phyloP scores from a whole-genome alignment of 2,888 invertebrate genomes.

The Agonum fuliginosum region DNA sequence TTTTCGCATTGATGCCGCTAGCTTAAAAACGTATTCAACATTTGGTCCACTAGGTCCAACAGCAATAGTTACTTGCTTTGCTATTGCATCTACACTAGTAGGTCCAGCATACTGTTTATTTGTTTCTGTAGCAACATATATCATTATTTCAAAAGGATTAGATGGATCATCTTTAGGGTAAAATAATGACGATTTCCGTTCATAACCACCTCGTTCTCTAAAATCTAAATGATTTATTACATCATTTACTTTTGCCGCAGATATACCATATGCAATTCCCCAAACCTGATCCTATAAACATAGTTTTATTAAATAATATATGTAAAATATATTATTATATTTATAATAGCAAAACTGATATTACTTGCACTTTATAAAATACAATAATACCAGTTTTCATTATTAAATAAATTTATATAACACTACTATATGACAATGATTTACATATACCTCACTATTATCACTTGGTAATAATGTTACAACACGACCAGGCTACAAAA shows the following conservation, averaged over 20 bases:
- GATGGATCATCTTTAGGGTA: conserved; percentile 76
- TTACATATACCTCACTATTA: conserved; percentile 69
- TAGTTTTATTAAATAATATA: conserved; percentile 1
- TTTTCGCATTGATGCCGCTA: conserved; percentile 85
- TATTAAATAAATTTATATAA: neutral
- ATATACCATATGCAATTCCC: conserved; percentile 94
- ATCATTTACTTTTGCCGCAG: conserved; percentile 78
- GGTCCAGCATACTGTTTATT: conserved; percentile 84
- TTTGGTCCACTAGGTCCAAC: conserved; percentile 93
- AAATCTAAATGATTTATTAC: conserved; percentile 90
- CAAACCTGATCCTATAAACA: conserved; percentile 80
- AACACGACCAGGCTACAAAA: conserved; percentile 88
- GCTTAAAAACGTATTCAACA: conserved; percentile 91
- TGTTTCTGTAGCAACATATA: conserved; percentile 88
- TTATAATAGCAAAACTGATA: conserved; percentile 2
- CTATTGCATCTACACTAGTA: conserved; percentile 86
- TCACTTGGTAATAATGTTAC: conserved; percentile 85
- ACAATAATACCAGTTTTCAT: neutral
- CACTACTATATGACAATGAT: neutral
- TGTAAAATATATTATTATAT: neutral
- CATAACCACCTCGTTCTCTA: conserved; percentile 95
- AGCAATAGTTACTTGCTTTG: conserved; percentile 83
- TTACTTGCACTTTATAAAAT: neutral
- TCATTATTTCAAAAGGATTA: conserved; percentile 80
- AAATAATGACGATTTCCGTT: conserved; percentile 82